Evolutionary conservation across 2,113 vertebrate species (phyloP).

Genomic region (Varanus komodoensis): DNA sequence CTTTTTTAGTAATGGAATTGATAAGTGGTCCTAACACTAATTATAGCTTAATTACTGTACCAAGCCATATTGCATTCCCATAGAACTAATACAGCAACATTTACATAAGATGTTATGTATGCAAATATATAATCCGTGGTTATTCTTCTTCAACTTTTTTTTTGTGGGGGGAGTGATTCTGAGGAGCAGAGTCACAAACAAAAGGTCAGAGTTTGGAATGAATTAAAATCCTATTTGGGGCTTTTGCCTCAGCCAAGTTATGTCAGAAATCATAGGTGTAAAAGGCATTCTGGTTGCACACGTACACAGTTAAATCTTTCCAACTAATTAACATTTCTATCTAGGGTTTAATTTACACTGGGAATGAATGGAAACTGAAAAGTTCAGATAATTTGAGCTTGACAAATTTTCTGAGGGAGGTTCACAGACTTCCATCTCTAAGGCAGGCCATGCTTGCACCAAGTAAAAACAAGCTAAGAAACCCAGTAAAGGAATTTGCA

Average conservation of each 20-base stretch:
- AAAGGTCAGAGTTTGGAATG: background rate
- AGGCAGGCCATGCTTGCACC: no score
- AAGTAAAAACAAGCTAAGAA: no score
- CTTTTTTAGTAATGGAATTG: background rate
- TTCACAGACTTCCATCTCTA: no score
- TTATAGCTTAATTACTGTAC: background rate
- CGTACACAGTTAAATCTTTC: background rate
- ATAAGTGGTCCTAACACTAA: background rate
- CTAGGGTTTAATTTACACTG: background rate
- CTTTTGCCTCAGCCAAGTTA: background rate
- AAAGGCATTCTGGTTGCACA: background rate
- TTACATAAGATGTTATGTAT: background rate
- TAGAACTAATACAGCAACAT: background rate
- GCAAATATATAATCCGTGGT: background rate
- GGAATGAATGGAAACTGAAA: no score
- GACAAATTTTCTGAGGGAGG: no score
- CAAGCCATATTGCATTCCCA: background rate
- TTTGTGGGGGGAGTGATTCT: background rate
- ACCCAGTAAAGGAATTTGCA: no score
- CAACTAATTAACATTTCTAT: no score
- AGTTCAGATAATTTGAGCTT: no score
- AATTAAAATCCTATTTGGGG: background rate
- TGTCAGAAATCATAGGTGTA: background rate
- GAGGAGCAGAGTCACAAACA: background rate
- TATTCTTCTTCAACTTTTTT: background rate